Percentiles rank a stretch among this genome's conserved stretches.
Conservation (phyloP, 2,113 vertebrate genomes). For the Setophaga kirtlandii region DNA sequence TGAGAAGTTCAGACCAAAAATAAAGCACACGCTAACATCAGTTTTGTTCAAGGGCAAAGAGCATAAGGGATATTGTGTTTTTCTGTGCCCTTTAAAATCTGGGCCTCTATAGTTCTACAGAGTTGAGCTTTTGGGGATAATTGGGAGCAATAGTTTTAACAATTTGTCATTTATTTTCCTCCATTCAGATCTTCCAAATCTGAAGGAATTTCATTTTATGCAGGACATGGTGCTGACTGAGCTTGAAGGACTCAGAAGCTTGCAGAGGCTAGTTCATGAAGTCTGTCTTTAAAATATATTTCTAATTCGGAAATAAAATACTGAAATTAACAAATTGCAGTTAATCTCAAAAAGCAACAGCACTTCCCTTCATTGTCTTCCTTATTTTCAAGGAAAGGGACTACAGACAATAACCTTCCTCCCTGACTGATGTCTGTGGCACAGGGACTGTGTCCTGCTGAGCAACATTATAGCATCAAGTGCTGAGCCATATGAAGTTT, state of each 20-base stretch:
- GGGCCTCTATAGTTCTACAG: background rate
- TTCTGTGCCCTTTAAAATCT: background rate
- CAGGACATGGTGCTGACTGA: background rate
- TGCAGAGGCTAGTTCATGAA: background rate
- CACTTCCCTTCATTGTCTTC: background rate
- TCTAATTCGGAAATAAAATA: background rate
- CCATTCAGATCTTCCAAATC: background rate
- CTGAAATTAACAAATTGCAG: background rate
- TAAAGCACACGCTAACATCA: background rate
- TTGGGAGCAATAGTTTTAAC: background rate
- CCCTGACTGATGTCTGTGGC: background rate
- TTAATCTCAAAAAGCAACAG: background rate
- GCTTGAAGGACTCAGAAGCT: background rate
- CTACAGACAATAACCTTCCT: background rate
- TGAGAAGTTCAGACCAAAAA: background rate
- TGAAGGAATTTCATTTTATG: background rate
- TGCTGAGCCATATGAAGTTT: constrained; percentile 43
- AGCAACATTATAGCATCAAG: constrained; percentile 36
- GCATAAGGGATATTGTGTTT: background rate
- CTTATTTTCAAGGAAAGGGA: background rate
- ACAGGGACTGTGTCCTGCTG: constrained; percentile 3
- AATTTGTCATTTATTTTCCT: background rate
- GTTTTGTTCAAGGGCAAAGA: background rate
- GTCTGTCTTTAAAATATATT: background rate
- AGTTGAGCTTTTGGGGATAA: background rate